Evolutionary conservation across 2,113 vertebrate species (phyloP).

Genomic region (Hemichromis elongatus): DNA sequence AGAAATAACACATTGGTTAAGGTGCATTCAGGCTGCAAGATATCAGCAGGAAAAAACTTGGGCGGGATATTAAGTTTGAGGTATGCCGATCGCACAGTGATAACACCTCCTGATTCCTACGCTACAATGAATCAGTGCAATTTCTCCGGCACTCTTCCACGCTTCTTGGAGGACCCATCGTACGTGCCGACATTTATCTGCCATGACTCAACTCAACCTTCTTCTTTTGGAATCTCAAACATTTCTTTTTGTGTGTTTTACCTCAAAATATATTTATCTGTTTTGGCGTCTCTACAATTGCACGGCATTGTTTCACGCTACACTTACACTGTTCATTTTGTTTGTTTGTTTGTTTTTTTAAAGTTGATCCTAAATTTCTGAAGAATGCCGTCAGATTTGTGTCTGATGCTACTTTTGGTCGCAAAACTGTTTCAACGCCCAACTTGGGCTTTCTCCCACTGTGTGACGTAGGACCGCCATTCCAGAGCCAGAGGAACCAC

Average conservation of each 20-base stretch:
- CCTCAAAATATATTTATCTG: not conserved
- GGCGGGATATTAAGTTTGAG: not conserved
- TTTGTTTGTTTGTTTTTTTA: rapidly evolving
- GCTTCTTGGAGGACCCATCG: not conserved
- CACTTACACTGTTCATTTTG: not conserved
- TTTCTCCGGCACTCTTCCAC: not conserved
- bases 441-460: not conserved
- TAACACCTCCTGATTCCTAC: not conserved
- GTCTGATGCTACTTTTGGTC: not conserved
- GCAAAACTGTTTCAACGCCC: not conserved
- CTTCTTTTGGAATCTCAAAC: not conserved
- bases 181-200: not conserved
- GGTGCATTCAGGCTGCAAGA: not conserved
- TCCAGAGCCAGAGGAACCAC: not conserved
- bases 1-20: not conserved
- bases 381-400: not conserved
- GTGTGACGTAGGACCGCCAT: not conserved
- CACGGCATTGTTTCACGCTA: not conserved
- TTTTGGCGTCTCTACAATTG: not conserved
- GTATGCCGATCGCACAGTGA: not conserved
- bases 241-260: not conserved
- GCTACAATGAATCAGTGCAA: not conserved
- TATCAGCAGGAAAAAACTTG: not conserved
- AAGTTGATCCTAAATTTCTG: not conserved
- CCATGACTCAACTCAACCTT: not conserved